These are phyloP conservation scores for Catocala fraxini DNA, from an alignment of 2,888 invertebrate genomes.

Conservation along the genomic window DNA sequence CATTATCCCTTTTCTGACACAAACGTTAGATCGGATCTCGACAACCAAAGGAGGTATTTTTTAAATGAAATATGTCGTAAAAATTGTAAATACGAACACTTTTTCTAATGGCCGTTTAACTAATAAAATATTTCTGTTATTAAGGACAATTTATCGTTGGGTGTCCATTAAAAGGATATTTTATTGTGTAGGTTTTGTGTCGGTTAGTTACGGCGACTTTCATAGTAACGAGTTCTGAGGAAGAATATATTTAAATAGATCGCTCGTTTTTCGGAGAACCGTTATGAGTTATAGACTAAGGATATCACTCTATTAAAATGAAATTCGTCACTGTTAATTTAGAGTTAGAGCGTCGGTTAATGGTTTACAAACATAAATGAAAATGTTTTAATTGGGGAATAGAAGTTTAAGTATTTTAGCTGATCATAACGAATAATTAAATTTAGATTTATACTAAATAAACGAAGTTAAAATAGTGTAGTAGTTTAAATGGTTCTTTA, in stretches of 20 bases:
- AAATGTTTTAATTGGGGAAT: no score
- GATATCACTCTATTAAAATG: slow-evolving; percentile 53
- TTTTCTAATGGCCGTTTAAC: slow-evolving; percentile 71
- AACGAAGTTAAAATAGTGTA: no score
- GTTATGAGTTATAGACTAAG: slow-evolving; percentile 42
- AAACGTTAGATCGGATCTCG: slow-evolving; percentile 82
- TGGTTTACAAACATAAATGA: slow-evolving; percentile 21
- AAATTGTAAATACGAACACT: slow-evolving; percentile 77
- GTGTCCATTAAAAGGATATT: slow-evolving; percentile 79
- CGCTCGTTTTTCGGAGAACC: slow-evolving; percentile 47
- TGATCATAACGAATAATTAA: no score
- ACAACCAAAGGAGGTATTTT: slow-evolving; percentile 72
- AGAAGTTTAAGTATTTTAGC: no score
- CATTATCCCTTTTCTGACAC: slow-evolving; percentile 83
- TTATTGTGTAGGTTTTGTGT: slow-evolving; percentile 80
- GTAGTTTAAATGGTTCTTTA: no score
- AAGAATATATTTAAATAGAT: slow-evolving; percentile 64
- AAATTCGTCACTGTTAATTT: slow-evolving; percentile 28
- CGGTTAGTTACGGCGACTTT: slow-evolving; percentile 65
- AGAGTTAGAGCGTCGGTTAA: slow-evolving; percentile 3
- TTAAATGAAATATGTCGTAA: slow-evolving; percentile 76
- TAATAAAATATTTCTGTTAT: slow-evolving; percentile 83
- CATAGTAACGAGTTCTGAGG: slow-evolving; percentile 60
- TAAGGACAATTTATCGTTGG: slow-evolving; percentile 80
- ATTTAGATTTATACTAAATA: no score